phyloP scores from a whole-genome alignment of 2,888 invertebrate species.

The Apamea epomidion region DNA sequence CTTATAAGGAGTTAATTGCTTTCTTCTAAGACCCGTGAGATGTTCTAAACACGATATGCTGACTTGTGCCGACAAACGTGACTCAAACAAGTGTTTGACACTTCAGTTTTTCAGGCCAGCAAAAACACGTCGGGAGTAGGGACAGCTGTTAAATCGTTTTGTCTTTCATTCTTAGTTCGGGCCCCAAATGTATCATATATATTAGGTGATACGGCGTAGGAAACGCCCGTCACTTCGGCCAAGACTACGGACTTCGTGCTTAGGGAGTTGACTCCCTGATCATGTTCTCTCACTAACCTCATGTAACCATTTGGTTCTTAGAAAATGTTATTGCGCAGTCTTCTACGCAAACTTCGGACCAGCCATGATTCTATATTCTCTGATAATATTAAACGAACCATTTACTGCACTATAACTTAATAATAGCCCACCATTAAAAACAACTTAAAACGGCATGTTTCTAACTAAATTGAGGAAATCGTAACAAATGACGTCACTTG shows the following conservation, averaged over 20 bases:
- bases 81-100: background rate
- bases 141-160: background rate
- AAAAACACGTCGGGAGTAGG: background rate
- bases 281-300: background rate
- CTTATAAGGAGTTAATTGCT: conserved; percentile 35
- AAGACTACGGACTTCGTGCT: background rate
- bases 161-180: background rate
- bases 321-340: background rate
- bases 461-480: conserved; percentile 29
- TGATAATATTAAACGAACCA: conserved; percentile 11
- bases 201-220: background rate
- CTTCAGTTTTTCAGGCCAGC: background rate
- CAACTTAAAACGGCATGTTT: conserved; percentile 31
- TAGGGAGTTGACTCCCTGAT: background rate
- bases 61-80: background rate
- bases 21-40: conserved; percentile 33
- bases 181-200: background rate
- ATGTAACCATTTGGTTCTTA: background rate
- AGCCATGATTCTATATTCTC: background rate
- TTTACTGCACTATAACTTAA: conserved; percentile 4
- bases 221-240: background rate
- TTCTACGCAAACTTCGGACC: background rate
- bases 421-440: conserved; percentile 24
- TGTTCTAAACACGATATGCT: background rate
- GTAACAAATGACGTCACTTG: conserved; percentile 19